phyloP scores from a whole-genome alignment of 1,140 invertebrate genomes.

The Tyrophagus putrescentiae region DNA sequence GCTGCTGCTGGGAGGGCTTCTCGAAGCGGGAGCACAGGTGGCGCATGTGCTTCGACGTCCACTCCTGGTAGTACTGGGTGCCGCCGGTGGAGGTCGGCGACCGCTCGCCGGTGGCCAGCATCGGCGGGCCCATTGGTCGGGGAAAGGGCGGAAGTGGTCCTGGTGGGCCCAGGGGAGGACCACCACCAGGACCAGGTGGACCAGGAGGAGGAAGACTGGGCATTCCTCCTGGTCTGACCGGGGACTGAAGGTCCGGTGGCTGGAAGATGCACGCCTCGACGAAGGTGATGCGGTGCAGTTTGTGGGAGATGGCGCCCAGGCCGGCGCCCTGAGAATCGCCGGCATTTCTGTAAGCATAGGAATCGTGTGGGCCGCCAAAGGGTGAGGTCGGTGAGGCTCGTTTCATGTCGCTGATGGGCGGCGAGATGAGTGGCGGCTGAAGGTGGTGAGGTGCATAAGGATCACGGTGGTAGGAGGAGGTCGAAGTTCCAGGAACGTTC shows the following conservation, averaged over 20 bases:
- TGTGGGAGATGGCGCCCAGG: background rate
- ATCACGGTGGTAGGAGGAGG: background rate
- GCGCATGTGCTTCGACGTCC: constrained; percentile 13
- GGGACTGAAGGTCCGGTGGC: constrained; percentile 20
- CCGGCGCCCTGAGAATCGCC: background rate
- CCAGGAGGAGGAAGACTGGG: background rate
- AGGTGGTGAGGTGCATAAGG: background rate
- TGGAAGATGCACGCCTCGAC: constrained; percentile 22
- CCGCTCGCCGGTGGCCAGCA: constrained; percentile 8
- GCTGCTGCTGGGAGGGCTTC: constrained; percentile 17
- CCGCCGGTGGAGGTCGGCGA: constrained; percentile 15
- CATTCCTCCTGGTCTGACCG: background rate
- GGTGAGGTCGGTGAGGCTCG: background rate
- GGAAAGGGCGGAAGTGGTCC: background rate
- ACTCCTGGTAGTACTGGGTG: constrained; percentile 19
- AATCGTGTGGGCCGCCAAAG: background rate
- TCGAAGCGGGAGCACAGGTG: constrained; percentile 19
- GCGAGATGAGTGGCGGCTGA: constrained; percentile 16
- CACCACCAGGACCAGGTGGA: background rate
- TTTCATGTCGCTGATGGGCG: constrained; percentile 12
- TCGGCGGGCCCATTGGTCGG: background rate
- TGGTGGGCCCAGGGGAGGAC: background rate
- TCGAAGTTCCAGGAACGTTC: background rate
- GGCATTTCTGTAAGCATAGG: background rate
- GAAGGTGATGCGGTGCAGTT: constrained; percentile 21